These are phyloP conservation scores for Cerceris rybyensis DNA, from an alignment of 2,888 invertebrate species.

Conservation along the genomic window DNA sequence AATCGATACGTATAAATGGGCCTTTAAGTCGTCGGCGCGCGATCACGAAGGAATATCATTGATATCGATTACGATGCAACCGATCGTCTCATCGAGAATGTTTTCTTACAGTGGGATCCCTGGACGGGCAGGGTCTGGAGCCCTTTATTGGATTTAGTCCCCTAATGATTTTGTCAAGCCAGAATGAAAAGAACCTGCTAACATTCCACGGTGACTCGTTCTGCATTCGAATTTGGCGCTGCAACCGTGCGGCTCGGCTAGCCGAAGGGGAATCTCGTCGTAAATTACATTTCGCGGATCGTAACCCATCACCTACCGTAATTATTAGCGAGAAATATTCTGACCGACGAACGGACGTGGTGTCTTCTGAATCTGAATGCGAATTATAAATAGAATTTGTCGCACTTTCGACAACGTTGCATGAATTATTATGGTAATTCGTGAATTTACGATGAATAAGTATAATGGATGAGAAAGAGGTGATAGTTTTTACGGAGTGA, in stretches of 20 bases:
- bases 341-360: slow-evolving; percentile 11
- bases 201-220: slow-evolving; percentile 69
- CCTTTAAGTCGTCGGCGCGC: slow-evolving; percentile 6
- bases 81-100: slow-evolving; percentile 74
- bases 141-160: slow-evolving; percentile 78
- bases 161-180: slow-evolving; percentile 77
- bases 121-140: slow-evolving; percentile 49
- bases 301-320: slow-evolving; percentile 49
- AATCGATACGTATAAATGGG: not conserved
- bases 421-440: no score
- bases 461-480: no score
- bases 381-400: not conserved
- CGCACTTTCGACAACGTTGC: not conserved
- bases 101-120: slow-evolving; percentile 70
- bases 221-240: slow-evolving; percentile 72
- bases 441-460: no score
- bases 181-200: slow-evolving; percentile 69
- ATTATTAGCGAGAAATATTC: slow-evolving; percentile 44
- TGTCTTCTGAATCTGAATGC: slow-evolving; percentile 13
- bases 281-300: slow-evolving; percentile 56
- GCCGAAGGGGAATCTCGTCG: slow-evolving; percentile 42
- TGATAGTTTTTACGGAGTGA: no score
- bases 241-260: slow-evolving; percentile 23
- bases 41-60: slow-evolving; percentile 60
- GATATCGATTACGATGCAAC: slow-evolving; percentile 75